Evolutionary conservation across 2,797 vertebrate species (phyloP), one percentile per base, ranked within the genome.

Genomic region (Novumbra hubbsi): DNA sequence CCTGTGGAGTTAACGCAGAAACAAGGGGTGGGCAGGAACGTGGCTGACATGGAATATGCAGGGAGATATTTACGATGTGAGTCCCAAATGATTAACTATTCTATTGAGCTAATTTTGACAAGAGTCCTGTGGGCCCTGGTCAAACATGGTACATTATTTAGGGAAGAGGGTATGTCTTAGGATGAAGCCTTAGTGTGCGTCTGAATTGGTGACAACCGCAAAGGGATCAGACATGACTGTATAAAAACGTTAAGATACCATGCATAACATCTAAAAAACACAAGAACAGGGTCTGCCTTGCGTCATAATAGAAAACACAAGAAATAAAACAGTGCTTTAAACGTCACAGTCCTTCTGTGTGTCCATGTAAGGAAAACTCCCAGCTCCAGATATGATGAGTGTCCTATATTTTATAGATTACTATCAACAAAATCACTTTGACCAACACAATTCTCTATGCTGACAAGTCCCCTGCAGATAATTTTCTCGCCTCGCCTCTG

Each of bases 31-130:
- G 88, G 87, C 87, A 80, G 82, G 89, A 92, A 92, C 92, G 91
- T 88, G 84, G 87, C 87, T 90, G 92, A 93, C 92, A 94, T 86
- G 86, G 92, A 91, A 93, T 93, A 89, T 88, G 84, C 89, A 84
- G 87, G 81, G 83, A 89, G 88, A 89, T 77, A 93, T 92, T 90
- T 91, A 88, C 89, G 81, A 4, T n/a, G 1, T 27, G 3, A 24
- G 9, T 60, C 55, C 55, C 21, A 60, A 60, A 27, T 60, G 11
- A 9, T 24, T 24, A 9, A 11, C 55, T 27, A 24, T 60, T 24
- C 55, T 1, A 60, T 9, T 27, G 55, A 9, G 3, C 21, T 60
- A 14, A 3, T 4, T 60, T 24, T 60, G 55, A 60, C 55, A 21
- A 27, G 55, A 24, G 55, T 11, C 21, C 21, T 4, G 21, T 1